Evolutionary conservation across 1,140 invertebrate genomes (phyloP).

Genomic region (Dendrolimus punctatus): DNA sequence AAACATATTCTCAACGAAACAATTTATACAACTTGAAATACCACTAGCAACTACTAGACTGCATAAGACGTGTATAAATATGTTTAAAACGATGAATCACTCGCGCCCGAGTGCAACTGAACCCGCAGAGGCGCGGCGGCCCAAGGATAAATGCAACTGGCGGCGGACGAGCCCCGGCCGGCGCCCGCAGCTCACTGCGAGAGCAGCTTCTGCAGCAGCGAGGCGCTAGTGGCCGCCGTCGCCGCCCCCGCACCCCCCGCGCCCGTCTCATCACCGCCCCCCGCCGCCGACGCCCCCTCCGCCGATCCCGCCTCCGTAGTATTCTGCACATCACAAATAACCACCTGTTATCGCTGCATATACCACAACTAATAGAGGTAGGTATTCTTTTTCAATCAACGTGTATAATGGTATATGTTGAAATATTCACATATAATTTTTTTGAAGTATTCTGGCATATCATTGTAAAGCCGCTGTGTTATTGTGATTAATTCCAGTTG

Average conservation of each 20-base stretch:
- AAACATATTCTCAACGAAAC: constrained; percentile 32
- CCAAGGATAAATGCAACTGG: constrained; percentile 20
- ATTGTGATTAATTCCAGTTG: too few relatives aligned
- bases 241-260: constrained; percentile 17
- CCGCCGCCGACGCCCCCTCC: constrained; percentile 60
- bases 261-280: constrained; percentile 38
- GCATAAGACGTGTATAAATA: constrained; percentile 49
- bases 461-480: too few relatives aligned
- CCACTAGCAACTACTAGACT: constrained; percentile 63
- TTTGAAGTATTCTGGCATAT: too few relatives aligned
- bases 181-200: constrained; percentile 76
- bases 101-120: constrained; percentile 40
- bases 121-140: constrained; percentile 52
- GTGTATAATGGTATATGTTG: too few relatives aligned
- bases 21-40: constrained; percentile 50
- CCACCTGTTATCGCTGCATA: neutral
- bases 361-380: too few relatives aligned
- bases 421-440: too few relatives aligned
- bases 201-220: constrained; percentile 83
- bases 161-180: constrained; percentile 15
- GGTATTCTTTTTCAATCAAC: too few relatives aligned
- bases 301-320: constrained; percentile 79
- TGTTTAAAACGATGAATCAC: constrained; percentile 50
- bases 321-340: constrained; percentile 73
- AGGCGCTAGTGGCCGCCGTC: constrained; percentile 77